phyloP scores from a whole-genome alignment of 2,888 invertebrate species.

The Drosophila macrospina region DNA sequence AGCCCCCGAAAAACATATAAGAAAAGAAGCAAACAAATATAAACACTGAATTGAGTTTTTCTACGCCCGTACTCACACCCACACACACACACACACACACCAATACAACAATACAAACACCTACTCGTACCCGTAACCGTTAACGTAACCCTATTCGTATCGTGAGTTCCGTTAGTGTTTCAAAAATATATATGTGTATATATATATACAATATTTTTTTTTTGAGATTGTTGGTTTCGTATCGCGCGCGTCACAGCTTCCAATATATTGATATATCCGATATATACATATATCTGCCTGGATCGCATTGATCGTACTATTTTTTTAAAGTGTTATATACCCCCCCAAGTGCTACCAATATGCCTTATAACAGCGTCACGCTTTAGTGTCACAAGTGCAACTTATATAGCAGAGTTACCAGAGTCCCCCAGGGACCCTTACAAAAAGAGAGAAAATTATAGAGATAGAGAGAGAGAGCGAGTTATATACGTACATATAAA shows the following conservation, averaged over 20 bases:
- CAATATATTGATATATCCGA: slow-evolving; percentile 27
- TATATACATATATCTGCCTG: slow-evolving; percentile 28
- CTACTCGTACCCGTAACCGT: slow-evolving; percentile 5
- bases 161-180: slow-evolving; percentile 38
- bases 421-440: slow-evolving; percentile 22
- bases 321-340: slow-evolving; percentile 67
- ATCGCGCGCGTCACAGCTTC: slow-evolving; percentile 34
- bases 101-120: slow-evolving; percentile 7
- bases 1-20: slow-evolving; percentile 37
- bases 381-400: slow-evolving; percentile 75
- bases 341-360: slow-evolving; percentile 63
- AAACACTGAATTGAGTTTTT: slow-evolving; percentile 22
- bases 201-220: slow-evolving; percentile 21
- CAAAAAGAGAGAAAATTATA: not conserved
- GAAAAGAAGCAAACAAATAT: not conserved
- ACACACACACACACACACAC: slow-evolving; percentile 8
- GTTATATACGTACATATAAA: slow-evolving; percentile 4
- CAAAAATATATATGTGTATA: slow-evolving; percentile 18
- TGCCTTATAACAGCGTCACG: slow-evolving; percentile 74
- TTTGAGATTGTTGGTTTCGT: slow-evolving; percentile 25
- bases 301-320: slow-evolving; percentile 53
- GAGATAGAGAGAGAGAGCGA: not conserved
- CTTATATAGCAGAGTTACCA: slow-evolving; percentile 34
- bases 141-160: slow-evolving; percentile 23
- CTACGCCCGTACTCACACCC: slow-evolving; percentile 23